A percentile compares a stretch with the other conserved stretches of the same genome.
Conservation (phyloP, 1,140 invertebrate species). For the Drosophila auraria region DNA sequence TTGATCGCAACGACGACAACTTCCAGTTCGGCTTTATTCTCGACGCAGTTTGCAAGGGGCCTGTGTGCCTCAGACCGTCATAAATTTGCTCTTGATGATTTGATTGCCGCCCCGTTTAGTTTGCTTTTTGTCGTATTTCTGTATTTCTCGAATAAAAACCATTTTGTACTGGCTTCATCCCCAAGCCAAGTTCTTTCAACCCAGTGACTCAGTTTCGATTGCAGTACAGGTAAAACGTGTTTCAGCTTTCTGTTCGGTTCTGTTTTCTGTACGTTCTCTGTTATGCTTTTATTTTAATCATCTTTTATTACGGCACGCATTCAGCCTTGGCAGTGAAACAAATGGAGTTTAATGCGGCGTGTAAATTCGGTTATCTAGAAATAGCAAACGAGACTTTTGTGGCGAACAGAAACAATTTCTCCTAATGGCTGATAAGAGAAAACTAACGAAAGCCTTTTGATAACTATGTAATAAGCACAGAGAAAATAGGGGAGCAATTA, state of each 20-base stretch:
- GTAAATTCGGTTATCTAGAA: constrained; percentile 49
- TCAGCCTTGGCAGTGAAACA: constrained; percentile 53
- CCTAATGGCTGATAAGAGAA: constrained; percentile 34
- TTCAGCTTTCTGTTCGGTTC: constrained; percentile 17
- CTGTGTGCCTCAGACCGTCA: constrained; percentile 29
- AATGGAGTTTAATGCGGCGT: constrained; percentile 38
- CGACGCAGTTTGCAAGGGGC: constrained; percentile 40
- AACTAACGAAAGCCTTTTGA: constrained; percentile 15
- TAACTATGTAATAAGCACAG: constrained; percentile 2
- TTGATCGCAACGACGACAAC: constrained; percentile 28
- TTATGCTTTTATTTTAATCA: constrained; percentile 24
- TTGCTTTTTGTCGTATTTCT: constrained; percentile 4
- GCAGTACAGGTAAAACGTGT: constrained; percentile 58
- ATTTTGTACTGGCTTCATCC: constrained; percentile 39
- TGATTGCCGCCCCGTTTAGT: constrained; percentile 27
- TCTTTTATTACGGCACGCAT: constrained; percentile 24
- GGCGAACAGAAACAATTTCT: constrained; percentile 18
- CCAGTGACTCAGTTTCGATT: constrained; percentile 55
- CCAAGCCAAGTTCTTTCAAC: constrained; percentile 53
- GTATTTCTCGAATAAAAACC: constrained; percentile 12
- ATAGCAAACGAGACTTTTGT: constrained; percentile 8
- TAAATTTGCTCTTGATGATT: constrained; percentile 46
- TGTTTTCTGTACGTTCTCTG: not conserved
- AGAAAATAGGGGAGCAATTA: not conserved
- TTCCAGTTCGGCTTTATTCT: constrained; percentile 28